Evolutionary conservation across 2,113 vertebrate species (phyloP).

Genomic region (Silurus glanis): DNA sequence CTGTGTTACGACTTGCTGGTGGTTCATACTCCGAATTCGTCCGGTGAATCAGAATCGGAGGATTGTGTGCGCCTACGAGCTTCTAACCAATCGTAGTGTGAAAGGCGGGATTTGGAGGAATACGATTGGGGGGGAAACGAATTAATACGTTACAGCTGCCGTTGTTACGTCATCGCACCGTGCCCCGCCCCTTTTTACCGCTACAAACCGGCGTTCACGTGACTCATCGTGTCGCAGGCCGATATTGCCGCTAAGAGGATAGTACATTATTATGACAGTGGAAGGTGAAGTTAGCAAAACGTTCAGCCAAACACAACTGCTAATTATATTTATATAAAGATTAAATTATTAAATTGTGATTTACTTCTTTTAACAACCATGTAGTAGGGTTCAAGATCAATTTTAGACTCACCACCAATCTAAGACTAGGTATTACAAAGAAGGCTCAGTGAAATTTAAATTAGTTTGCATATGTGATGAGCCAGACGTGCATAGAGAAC

Average conservation of each 20-base stretch:
- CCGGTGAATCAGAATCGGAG: not conserved
- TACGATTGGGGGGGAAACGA: not conserved
- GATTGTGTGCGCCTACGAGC: not conserved
- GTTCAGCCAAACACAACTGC: not conserved
- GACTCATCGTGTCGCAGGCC: constrained; percentile 45
- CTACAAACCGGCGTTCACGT: constrained; percentile 56
- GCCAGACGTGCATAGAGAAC: not conserved
- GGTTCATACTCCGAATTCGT: not conserved
- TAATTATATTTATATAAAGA: not conserved
- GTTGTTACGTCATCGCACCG: constrained; percentile 56
- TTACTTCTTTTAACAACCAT: not conserved
- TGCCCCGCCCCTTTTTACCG: constrained; percentile 33
- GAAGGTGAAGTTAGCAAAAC: not conserved
- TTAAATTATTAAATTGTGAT: not conserved
- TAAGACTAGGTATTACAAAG: not conserved
- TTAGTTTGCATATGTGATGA: not conserved
- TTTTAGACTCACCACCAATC: not conserved
- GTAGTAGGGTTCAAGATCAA: not conserved
- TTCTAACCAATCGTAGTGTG: not conserved
- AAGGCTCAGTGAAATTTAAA: not conserved
- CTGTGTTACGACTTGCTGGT: not conserved
- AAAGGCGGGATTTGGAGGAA: constrained; percentile 4
- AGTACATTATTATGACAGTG: not conserved
- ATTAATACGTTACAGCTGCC: constrained; percentile 1
- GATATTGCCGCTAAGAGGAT: not conserved